A percentile compares a stretch with the other conserved stretches of the same genome.
phyloP scores from a whole-genome alignment of 2,113 vertebrate species.

The Lophotis ruficrista region DNA sequence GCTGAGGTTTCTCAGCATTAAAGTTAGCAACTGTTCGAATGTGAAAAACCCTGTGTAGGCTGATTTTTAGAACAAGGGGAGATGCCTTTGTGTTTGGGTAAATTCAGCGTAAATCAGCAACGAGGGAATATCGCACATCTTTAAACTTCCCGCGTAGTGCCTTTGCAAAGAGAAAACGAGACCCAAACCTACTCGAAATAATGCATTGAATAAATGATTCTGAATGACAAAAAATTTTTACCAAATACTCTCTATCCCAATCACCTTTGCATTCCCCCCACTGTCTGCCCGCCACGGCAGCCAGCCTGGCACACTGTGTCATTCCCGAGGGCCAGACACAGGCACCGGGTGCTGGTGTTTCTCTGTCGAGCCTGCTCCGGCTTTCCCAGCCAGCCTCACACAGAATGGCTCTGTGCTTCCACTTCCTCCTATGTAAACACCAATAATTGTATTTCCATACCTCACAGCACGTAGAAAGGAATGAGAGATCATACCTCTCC shows the following conservation, averaged over 20 bases:
- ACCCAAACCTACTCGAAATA: not conserved
- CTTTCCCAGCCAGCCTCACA: not conserved
- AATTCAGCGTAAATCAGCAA: not conserved
- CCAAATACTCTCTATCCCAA: not conserved
- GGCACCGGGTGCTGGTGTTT: not conserved
- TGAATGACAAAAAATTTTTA: not conserved
- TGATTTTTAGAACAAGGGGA: not conserved
- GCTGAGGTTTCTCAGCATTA: conserved; percentile 52
- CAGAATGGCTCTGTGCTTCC: conserved; percentile 18
- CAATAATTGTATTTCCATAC: conserved; percentile 55
- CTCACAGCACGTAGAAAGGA: conserved; percentile 32
- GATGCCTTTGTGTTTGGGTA: not conserved
- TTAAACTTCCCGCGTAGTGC: fast-evolving
- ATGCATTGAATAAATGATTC: not conserved
- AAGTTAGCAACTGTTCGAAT: conserved; percentile 27
- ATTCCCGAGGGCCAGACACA: not conserved
- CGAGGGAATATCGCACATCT: fast-evolving
- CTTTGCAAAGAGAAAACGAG: not conserved
- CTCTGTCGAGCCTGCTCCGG: not conserved
- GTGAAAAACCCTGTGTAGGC: not conserved
- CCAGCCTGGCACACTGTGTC: fast-evolving
- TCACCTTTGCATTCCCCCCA: not conserved
- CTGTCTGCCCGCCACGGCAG: not conserved
- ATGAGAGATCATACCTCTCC: conserved; percentile 26
- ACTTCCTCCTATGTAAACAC: conserved; percentile 48